Conservation (phyloP, 92 coral and sea anemone species). For the Bergia sp. region DNA sequence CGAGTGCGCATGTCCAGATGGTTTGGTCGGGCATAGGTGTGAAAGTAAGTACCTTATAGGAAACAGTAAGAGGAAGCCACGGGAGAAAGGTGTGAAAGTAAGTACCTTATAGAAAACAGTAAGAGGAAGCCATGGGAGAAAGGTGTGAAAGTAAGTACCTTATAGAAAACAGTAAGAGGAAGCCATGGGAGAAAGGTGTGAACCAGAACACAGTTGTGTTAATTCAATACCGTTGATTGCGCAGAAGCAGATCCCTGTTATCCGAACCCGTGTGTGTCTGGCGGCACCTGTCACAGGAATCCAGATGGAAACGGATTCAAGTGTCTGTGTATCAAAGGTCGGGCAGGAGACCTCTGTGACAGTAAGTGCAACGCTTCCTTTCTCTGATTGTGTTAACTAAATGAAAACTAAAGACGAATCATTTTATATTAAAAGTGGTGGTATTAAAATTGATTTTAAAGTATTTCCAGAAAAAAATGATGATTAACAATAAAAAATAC, state of each 20-base stretch:
- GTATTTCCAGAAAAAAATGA: too few species aligned
- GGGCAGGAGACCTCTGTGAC: constrained; percentile 82
- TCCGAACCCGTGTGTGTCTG: constrained; percentile 81
- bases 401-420: too few species aligned
- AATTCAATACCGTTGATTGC: neutral
- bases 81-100: constrained; percentile 57
- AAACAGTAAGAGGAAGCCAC: too few species aligned
- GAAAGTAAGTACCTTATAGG: constrained; percentile 52
- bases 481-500: too few species aligned
- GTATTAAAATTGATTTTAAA: too few species aligned
- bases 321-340: constrained; percentile 70
- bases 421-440: too few species aligned
- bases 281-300: constrained; percentile 58
- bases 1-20: constrained; percentile 78
- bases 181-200: too few species aligned
- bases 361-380: constrained; percentile 53
- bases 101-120: constrained; percentile 7
- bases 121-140: too few species aligned
- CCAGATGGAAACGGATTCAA: constrained; percentile 41
- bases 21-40: constrained; percentile 66
- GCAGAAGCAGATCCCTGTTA: constrained; percentile 78
- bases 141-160: constrained; percentile 64
- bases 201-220: too few species aligned
- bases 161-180: neutral
- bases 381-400: neutral